Evolutionary conservation across 2,113 vertebrate species (phyloP).

Genomic region (Cinclus mexicanus): DNA sequence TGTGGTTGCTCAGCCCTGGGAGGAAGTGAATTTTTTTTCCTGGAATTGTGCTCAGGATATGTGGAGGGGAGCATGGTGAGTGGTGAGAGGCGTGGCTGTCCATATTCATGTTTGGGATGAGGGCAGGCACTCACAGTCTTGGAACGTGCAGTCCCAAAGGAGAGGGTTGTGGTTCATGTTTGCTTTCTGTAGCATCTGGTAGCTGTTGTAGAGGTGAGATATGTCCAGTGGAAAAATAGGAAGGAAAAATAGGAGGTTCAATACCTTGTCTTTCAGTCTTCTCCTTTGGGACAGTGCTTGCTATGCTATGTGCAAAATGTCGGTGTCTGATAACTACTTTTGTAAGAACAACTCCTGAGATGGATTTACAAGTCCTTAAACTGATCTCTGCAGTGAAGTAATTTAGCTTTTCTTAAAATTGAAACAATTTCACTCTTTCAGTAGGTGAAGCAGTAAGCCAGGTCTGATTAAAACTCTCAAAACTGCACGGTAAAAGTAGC

Average conservation of each 20-base stretch:
- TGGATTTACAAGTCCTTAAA: neutral
- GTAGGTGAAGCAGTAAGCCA: neutral
- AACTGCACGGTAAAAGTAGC: neutral
- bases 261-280: neutral
- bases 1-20: neutral
- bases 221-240: neutral
- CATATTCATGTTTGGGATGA: neutral
- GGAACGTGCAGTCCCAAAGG: neutral
- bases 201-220: neutral
- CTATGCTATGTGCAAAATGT: accelerated
- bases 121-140: neutral
- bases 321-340: neutral
- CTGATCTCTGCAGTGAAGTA: neutral
- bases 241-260: neutral
- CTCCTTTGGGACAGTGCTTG: neutral
- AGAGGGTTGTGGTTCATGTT: accelerated
- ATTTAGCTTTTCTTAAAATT: neutral
- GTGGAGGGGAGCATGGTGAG: neutral
- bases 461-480: neutral
- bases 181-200: neutral
- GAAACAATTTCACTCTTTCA: neutral
- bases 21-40: neutral
- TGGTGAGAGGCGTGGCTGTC: neutral
- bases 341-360: neutral
- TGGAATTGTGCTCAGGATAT: neutral